Percentiles rank a stretch among this genome's conserved stretches.
Conservation (phyloP, 2,113 vertebrate species). For the Mugil cephalus region DNA sequence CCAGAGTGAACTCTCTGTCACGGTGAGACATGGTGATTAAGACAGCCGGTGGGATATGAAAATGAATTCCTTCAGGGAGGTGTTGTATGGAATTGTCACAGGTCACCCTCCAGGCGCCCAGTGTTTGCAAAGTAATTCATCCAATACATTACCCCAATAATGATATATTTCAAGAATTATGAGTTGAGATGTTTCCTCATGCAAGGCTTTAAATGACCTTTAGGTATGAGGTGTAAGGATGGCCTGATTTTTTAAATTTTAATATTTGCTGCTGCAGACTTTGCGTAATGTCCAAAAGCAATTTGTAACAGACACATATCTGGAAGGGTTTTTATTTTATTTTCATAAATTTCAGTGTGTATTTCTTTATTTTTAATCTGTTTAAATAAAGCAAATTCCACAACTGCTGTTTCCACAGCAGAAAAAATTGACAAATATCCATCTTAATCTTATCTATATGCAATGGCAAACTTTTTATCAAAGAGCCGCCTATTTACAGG, state of each 20-base stretch:
- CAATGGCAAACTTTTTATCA: background rate
- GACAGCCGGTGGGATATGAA: conserved; percentile 83
- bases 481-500: fast-evolving
- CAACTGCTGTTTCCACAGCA: no score
- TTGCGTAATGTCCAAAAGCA: conserved; percentile 67
- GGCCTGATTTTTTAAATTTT: conserved; percentile 62
- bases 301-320: conserved; percentile 11
- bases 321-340: conserved; percentile 2
- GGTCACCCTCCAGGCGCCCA: conserved; percentile 80
- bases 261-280: conserved; percentile 46
- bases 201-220: conserved; percentile 83
- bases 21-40: conserved; percentile 85
- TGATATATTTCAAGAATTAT: conserved; percentile 84
- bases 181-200: conserved; percentile 84
- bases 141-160: conserved; percentile 83
- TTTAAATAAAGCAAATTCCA: background rate
- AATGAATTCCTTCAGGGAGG: conserved; percentile 85
- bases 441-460: background rate
- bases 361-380: background rate
- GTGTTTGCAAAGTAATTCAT: conserved; percentile 85
- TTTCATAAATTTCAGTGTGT: background rate
- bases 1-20: conserved; percentile 83
- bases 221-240: conserved; percentile 77
- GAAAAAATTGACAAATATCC: conserved; percentile 4
- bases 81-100: conserved; percentile 81